Evolutionary conservation across 2,113 vertebrate species (phyloP).

Genomic region (Nematolebias whitei): DNA sequence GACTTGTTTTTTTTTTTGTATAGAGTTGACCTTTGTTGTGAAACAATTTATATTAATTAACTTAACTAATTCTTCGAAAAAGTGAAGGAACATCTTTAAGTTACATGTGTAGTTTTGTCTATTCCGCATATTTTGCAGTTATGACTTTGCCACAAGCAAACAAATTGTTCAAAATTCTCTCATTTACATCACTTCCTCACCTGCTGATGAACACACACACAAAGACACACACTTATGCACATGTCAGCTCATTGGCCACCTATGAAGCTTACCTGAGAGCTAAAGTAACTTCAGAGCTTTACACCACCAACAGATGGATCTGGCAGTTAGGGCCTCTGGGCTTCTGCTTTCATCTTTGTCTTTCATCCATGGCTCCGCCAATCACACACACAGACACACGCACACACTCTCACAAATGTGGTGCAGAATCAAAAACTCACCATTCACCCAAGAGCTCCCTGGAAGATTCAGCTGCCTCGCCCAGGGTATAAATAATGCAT

Average conservation of each 20-base stretch:
- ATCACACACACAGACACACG: slow-evolving; percentile 32
- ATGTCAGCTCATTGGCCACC: slow-evolving; percentile 28
- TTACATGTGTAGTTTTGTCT: background rate
- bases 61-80: too few species aligned
- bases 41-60: too few species aligned
- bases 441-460: slow-evolving; percentile 63
- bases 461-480: slow-evolving; percentile 48
- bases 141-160: slow-evolving; percentile 10
- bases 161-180: slow-evolving; percentile 13
- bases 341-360: slow-evolving; percentile 74
- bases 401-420: slow-evolving; percentile 3
- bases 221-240: background rate
- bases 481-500: slow-evolving; percentile 68
- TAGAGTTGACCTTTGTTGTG: too few species aligned
- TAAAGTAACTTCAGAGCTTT: slow-evolving; percentile 55
- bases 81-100: background rate
- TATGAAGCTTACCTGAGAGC: slow-evolving; percentile 33
- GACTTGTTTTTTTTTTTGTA: too few species aligned
- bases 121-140: background rate
- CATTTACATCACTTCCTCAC: slow-evolving; percentile 2
- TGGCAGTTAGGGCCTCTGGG: slow-evolving; percentile 55
- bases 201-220: slow-evolving; percentile 13
- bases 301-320: slow-evolving; percentile 66
- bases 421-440: slow-evolving; percentile 55
- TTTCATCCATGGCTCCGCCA: slow-evolving; percentile 60